These are phyloP conservation scores for Hyles lineata DNA, from an alignment of 2,888 invertebrate genomes.

Conservation along the genomic window DNA sequence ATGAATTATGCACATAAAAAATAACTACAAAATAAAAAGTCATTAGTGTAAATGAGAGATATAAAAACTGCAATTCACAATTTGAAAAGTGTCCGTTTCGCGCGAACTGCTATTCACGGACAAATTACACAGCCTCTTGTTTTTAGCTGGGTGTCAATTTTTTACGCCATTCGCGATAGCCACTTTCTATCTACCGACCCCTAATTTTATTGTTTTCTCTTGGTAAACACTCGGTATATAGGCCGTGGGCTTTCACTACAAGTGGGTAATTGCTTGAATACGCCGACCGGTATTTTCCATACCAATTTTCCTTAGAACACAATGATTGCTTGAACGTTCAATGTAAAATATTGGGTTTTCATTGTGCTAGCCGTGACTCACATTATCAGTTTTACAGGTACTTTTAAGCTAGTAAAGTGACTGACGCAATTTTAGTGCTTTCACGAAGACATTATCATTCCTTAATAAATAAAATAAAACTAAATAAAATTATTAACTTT, in stretches of 20 bases:
- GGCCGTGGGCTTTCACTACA: conserved; percentile 4
- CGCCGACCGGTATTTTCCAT: neutral
- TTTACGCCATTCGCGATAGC: conserved; percentile 51
- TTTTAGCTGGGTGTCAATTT: conserved; percentile 56
- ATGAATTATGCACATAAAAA: no score
- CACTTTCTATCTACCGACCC: conserved; percentile 49
- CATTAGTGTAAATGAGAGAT: neutral
- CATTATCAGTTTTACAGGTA: no score
- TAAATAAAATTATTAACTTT: no score
- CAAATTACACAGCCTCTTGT: conserved; percentile 47
- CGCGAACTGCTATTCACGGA: conserved; percentile 47
- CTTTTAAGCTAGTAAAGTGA: no score
- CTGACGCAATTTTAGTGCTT: no score
- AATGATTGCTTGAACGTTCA: neutral
- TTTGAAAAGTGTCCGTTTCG: conserved; percentile 8
- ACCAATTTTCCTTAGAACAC: conserved; percentile 10
- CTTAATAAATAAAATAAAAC: no score
- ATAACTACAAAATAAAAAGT: neutral
- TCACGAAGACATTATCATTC: no score
- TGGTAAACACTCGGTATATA: neutral
- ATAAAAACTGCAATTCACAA: neutral
- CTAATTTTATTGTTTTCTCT: conserved; percentile 41
- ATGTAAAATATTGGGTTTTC: neutral
- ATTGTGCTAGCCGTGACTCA: no score
- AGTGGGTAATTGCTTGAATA: conserved; percentile 10